Conservation (phyloP, 2,888 invertebrate genomes). For the Drosophila acutilabella region DNA sequence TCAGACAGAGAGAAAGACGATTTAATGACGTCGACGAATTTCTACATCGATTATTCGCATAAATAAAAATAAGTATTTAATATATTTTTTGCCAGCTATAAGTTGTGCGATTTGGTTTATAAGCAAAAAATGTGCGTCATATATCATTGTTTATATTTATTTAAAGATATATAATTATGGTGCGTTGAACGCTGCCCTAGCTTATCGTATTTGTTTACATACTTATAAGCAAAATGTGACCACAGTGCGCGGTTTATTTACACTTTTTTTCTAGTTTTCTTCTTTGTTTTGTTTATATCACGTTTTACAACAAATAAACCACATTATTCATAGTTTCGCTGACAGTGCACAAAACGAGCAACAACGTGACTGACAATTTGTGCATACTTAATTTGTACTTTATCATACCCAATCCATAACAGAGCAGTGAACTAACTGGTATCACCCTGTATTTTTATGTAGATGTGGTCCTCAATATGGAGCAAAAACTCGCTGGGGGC, state of each 20-base stretch:
- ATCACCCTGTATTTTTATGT: conserved; percentile 49
- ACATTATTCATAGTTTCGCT: conserved; percentile 71
- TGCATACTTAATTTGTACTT: conserved; percentile 26
- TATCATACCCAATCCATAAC: conserved; percentile 5
- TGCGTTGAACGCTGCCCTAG: conserved; percentile 43
- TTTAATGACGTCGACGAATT: conserved; percentile 30
- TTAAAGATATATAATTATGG: conserved; percentile 26
- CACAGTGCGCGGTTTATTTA: conserved; percentile 13
- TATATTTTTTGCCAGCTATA: conserved; percentile 1
- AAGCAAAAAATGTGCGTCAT: conserved; percentile 2
- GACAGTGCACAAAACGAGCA: conserved; percentile 46
- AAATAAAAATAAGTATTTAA: conserved; percentile 4
- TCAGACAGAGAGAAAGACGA: not conserved
- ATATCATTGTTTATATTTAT: conserved; percentile 14
- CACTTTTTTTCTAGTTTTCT: conserved; percentile 23
- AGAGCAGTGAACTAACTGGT: conserved; percentile 46
- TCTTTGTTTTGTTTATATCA: conserved; percentile 32
- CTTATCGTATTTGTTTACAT: conserved; percentile 6
- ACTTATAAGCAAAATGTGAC: not conserved
- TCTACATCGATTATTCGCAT: conserved; percentile 12
- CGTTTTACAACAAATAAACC: conserved; percentile 32
- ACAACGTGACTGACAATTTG: conserved; percentile 43
- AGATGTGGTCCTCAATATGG: conserved; percentile 29
- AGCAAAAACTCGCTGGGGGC: conserved; percentile 51
- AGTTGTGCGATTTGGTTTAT: conserved; percentile 14